Conservation (phyloP, 1,140 invertebrate genomes). For the Potamilus streckersoni region DNA sequence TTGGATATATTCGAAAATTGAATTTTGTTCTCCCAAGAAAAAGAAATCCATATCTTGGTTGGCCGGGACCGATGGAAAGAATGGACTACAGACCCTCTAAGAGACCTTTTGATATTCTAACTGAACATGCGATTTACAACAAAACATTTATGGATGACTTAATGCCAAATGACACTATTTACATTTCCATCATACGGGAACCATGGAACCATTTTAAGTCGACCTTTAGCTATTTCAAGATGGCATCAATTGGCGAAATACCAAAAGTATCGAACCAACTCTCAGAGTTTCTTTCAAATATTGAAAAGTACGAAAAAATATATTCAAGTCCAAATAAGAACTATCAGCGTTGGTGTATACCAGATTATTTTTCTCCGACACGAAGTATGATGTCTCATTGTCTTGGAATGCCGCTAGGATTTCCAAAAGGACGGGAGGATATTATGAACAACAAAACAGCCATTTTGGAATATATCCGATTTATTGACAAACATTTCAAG, state of each 20-base stretch:
- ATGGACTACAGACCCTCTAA: slow-evolving; percentile 42
- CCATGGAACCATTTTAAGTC: slow-evolving; percentile 56
- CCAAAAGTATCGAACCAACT: not conserved
- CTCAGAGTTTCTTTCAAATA: slow-evolving; percentile 47
- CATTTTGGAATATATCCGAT: slow-evolving; percentile 42
- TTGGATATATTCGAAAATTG: slow-evolving; percentile 40
- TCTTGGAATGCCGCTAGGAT: slow-evolving; percentile 59
- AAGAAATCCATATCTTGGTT: slow-evolving; percentile 46
- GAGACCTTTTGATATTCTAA: slow-evolving; percentile 49
- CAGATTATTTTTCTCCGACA: slow-evolving; percentile 58
- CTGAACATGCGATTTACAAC: slow-evolving; percentile 59
- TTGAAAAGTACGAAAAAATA: slow-evolving; percentile 52
- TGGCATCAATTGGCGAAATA: too few relatives aligned
- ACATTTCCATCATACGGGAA: slow-evolving; percentile 59
- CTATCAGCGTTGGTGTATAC: slow-evolving; percentile 49
- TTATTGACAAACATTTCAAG: slow-evolving; percentile 62
- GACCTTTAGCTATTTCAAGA: slow-evolving; percentile 48
- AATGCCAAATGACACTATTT: slow-evolving; percentile 49
- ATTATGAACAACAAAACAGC: slow-evolving; percentile 32
- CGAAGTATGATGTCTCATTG: slow-evolving; percentile 59
- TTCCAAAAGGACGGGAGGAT: slow-evolving; percentile 44
- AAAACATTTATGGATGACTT: slow-evolving; percentile 42
- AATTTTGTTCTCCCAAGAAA: slow-evolving; percentile 41
- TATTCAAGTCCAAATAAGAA: slow-evolving; percentile 44
- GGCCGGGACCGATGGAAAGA: slow-evolving; percentile 45